Percentiles rank a stretch among this genome's conserved stretches.
Evolutionary conservation across 2,797 vertebrate genomes (phyloP).

Genomic region (Lepus oiostolus): DNA sequence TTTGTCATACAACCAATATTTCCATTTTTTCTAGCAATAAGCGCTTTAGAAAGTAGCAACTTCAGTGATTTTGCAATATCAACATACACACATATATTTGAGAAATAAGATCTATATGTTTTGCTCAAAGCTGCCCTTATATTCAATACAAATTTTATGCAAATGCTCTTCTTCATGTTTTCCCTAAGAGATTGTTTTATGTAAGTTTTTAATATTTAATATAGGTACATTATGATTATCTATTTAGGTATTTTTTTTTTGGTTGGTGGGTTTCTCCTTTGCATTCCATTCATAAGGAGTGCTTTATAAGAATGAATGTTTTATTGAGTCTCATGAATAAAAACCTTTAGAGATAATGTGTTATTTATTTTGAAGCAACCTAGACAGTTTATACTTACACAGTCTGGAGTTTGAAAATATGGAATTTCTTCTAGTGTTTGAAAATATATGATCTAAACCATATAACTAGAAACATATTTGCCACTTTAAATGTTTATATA

Average conservation of each 20-base stretch:
- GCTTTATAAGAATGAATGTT: not conserved
- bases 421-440: not conserved
- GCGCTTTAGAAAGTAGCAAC: not conserved
- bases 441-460: not conserved
- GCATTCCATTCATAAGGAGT: not conserved
- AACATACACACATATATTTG: not conserved
- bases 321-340: not conserved
- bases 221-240: not conserved
- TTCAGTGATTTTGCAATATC: not conserved
- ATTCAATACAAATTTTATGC: not conserved
- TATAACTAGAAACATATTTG: not conserved
- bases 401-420: not conserved
- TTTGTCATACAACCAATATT: not conserved
- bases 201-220: not conserved
- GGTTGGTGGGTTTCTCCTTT: not conserved
- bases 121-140: not conserved
- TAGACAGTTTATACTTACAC: not conserved
- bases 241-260: not conserved
- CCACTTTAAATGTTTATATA: not conserved
- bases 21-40: not conserved
- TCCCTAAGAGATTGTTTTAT: not conserved
- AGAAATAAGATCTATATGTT: not conserved
- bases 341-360: not conserved
- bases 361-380: not conserved
- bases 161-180: not conserved